phyloP scores from a whole-genome alignment of 2,113 vertebrate genomes.

The Lampris incognitus region DNA sequence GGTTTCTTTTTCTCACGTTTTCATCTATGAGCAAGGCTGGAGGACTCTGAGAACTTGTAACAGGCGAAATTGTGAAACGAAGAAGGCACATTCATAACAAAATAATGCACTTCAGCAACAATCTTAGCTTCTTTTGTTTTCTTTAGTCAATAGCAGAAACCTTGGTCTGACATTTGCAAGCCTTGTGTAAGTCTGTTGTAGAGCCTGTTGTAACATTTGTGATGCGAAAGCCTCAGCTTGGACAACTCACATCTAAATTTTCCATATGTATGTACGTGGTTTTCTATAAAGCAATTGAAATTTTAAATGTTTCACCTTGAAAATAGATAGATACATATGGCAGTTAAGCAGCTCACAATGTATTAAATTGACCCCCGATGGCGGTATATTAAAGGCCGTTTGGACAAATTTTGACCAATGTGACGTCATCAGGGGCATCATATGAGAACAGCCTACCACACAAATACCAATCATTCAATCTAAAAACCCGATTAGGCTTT shows the following conservation, averaged over 20 bases:
- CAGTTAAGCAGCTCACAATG: slow-evolving; percentile 33
- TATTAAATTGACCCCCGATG: slow-evolving; percentile 39
- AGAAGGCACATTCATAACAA: too few relatives aligned
- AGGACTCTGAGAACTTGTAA: too few relatives aligned
- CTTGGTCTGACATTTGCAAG: slow-evolving; percentile 22
- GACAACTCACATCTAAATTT: slow-evolving; percentile 62
- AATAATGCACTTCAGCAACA: background rate
- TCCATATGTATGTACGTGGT: slow-evolving; percentile 41
- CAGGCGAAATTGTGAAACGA: too few relatives aligned
- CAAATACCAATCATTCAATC: slow-evolving; percentile 60
- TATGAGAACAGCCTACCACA: slow-evolving; percentile 56
- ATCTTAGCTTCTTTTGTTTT: background rate
- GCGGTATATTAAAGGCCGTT: slow-evolving; percentile 37
- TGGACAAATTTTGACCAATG: slow-evolving; percentile 55
- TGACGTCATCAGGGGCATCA: slow-evolving; percentile 51
- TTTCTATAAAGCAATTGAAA: slow-evolving; percentile 51
- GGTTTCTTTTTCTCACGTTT: background rate
- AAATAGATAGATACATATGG: slow-evolving; percentile 51
- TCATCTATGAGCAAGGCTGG: background rate
- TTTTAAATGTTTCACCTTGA: slow-evolving; percentile 50
- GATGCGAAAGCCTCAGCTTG: slow-evolving; percentile 43
- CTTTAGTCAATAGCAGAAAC: background rate
- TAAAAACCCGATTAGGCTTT: slow-evolving; percentile 41
- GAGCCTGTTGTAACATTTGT: slow-evolving; percentile 34
- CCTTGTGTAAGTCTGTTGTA: slow-evolving; percentile 10